These are phyloP conservation scores for Minunthozetes semirufus DNA, from an alignment of 2,888 invertebrate genomes.

Conservation along the genomic window DNA sequence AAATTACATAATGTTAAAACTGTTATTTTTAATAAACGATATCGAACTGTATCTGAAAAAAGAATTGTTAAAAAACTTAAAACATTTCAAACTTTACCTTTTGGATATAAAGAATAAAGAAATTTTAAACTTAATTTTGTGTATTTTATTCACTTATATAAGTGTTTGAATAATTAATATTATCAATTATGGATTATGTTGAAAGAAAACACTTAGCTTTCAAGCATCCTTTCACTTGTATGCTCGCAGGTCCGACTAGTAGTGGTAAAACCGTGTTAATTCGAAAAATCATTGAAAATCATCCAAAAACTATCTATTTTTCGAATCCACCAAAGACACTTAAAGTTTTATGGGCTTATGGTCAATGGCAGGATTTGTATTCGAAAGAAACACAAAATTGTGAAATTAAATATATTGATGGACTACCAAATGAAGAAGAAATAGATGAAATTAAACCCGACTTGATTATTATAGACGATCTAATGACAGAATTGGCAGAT, in stretches of 20 bases:
- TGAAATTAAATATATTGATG: not conserved
- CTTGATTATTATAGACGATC: slow-evolving; percentile 24
- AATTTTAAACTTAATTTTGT: too few species aligned
- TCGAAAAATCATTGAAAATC: not conserved
- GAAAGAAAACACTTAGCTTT: not conserved
- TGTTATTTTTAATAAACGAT: not conserved
- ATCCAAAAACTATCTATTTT: not conserved
- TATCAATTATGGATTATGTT: not conserved
- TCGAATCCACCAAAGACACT: not conserved
- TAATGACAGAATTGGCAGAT: slow-evolving; percentile 25
- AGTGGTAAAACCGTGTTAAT: slow-evolving; percentile 33
- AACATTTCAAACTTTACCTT: not conserved
- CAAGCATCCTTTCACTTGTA: slow-evolving; percentile 30
- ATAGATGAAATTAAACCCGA: not conserved
- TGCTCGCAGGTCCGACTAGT: slow-evolving; percentile 30
- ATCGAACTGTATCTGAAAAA: not conserved
- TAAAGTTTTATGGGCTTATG: slow-evolving; percentile 25
- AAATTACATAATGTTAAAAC: not conserved
- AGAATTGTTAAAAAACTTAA: not conserved
- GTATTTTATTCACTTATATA: too few species aligned
- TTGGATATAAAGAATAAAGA: not conserved
- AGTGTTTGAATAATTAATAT: too few species aligned
- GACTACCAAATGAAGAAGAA: not conserved
- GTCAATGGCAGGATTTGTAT: slow-evolving; percentile 25
- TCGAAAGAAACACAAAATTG: not conserved